Evolutionary conservation across 92 coral and sea anemone genomes (phyloP).

Genomic region (Parazoanthus swiftii): DNA sequence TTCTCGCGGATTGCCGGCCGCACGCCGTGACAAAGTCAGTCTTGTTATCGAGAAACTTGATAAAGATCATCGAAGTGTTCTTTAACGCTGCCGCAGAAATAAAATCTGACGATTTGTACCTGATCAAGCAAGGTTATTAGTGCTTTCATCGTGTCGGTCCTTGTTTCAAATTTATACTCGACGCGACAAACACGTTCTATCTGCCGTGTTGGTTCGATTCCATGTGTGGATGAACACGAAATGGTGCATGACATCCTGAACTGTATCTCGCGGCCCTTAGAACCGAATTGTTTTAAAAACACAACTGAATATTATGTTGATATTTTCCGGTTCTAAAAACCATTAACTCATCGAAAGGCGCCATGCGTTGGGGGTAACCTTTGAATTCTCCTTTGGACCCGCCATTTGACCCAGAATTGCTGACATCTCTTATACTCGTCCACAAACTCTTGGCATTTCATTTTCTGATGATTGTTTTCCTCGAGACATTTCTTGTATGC

Average conservation of each 20-base stretch:
- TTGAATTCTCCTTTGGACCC: conserved; percentile 25
- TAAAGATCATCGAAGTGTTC: too few relatives aligned
- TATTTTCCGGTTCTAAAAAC: not conserved
- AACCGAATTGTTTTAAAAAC: too few relatives aligned
- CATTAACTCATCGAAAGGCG: conserved; percentile 15
- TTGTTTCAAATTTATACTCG: too few relatives aligned
- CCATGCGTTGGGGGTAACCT: conserved; percentile 38
- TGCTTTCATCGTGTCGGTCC: too few relatives aligned
- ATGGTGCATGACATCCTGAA: not conserved
- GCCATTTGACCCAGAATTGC: conserved; percentile 34
- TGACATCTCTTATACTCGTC: conserved; percentile 38
- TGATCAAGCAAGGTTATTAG: too few relatives aligned
- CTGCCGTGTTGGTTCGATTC: not conserved
- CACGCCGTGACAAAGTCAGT: too few relatives aligned
- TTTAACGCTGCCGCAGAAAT: too few relatives aligned
- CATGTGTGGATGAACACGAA: not conserved
- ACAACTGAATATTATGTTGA: not conserved
- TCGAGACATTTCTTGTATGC: conserved; percentile 41
- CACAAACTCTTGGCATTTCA: conserved; percentile 34
- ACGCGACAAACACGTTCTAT: too few relatives aligned
- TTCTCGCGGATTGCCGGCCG: too few relatives aligned
- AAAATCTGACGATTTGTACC: too few relatives aligned
- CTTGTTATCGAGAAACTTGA: too few relatives aligned
- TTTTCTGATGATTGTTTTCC: conserved; percentile 16
- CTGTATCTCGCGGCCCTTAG: not conserved